phyloP scores from a whole-genome alignment of 2,888 invertebrate genomes.

The Cylindroiulus punctatus region DNA sequence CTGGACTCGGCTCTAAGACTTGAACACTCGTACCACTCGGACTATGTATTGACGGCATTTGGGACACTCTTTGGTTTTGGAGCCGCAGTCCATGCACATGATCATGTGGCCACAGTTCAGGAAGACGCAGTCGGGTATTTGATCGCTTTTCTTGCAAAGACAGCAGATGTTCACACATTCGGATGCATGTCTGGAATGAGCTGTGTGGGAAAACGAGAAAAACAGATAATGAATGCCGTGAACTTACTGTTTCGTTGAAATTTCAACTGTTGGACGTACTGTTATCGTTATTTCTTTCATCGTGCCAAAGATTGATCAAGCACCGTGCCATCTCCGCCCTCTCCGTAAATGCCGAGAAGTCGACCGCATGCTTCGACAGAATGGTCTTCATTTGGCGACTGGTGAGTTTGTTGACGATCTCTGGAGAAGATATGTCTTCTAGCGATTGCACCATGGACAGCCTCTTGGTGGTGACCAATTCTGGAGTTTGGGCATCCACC shows the following conservation, averaged over 20 bases:
- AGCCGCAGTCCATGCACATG: slow-evolving; percentile 86
- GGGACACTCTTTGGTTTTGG: slow-evolving; percentile 88
- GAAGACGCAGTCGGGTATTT: slow-evolving; percentile 84
- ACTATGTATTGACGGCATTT: slow-evolving; percentile 92
- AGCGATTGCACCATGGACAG: neutral
- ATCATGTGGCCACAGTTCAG: slow-evolving; percentile 95
- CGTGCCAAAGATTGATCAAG: slow-evolving; percentile 76
- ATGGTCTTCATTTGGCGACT: slow-evolving; percentile 75
- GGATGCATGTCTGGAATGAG: slow-evolving; percentile 61
- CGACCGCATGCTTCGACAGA: slow-evolving; percentile 82
- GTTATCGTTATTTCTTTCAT: slow-evolving; percentile 63
- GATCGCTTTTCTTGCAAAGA: slow-evolving; percentile 91
- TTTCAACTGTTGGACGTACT: neutral
- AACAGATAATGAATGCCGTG: too few species aligned
- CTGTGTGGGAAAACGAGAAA: neutral
- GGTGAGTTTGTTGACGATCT: neutral
- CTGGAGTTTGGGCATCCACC: neutral
- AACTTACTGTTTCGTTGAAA: too few species aligned
- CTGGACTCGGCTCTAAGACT: slow-evolving; percentile 70
- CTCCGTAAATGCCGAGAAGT: slow-evolving; percentile 89
- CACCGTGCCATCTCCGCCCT: slow-evolving; percentile 78
- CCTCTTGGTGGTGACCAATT: neutral
- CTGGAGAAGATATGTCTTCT: neutral
- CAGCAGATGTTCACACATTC: slow-evolving; percentile 84
- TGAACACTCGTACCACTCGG: slow-evolving; percentile 87